phyloP scores from a whole-genome alignment of 2,888 invertebrate species.

The Proisotoma minuta region DNA sequence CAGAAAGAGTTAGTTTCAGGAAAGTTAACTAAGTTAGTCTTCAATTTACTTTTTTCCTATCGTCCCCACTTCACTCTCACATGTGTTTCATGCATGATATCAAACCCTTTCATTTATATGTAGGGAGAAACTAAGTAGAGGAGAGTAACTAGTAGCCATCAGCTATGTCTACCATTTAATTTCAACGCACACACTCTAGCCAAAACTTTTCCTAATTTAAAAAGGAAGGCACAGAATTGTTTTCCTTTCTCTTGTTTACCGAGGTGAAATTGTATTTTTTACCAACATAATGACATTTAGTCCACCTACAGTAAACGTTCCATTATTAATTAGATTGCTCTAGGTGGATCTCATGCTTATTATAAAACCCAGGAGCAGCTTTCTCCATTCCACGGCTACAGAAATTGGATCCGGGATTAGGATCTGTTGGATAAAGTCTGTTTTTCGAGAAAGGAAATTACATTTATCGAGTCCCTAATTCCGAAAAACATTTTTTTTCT shows the following conservation, averaged over 20 bases:
- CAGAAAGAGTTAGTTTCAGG: neutral
- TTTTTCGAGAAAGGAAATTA: constrained; percentile 28
- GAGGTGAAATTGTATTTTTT: constrained; percentile 11
- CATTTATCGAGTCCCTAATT: constrained; percentile 32
- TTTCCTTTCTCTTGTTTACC: constrained; percentile 11
- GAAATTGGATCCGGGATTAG: neutral
- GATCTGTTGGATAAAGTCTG: neutral
- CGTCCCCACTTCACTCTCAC: neutral
- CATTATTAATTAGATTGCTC: constrained; percentile 41
- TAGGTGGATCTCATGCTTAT: constrained; percentile 19
- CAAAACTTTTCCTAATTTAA: constrained; percentile 13
- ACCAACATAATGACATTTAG: constrained; percentile 8
- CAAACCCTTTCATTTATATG: neutral
- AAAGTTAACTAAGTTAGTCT: constrained; percentile 3
- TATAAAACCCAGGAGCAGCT: constrained; percentile 5
- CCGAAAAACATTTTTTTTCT: constrained; percentile 2
- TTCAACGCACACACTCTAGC: no score
- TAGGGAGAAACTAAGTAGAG: neutral
- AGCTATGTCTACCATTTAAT: constrained; percentile 12
- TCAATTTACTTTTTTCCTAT: neutral
- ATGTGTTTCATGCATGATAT: constrained; percentile 2
- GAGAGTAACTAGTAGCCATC: neutral
- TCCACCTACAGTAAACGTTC: constrained; percentile 30
- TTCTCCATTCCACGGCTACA: neutral
- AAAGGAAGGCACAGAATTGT: neutral